Evolutionary conservation across 2,888 invertebrate species (phyloP).

Genomic region (Drosophila subsilvestris): DNA sequence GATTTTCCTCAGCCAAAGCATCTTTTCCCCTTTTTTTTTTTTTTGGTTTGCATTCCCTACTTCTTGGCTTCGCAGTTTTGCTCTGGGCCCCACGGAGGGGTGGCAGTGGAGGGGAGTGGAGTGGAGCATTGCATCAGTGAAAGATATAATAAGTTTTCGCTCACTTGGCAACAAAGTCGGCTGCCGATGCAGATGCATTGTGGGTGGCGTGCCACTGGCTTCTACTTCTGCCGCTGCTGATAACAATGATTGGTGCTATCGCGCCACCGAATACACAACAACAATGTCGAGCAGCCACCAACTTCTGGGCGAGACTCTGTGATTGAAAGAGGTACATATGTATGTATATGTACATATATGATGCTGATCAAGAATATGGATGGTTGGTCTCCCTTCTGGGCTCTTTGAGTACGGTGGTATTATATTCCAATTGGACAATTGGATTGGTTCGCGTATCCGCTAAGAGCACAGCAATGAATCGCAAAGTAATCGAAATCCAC

Average conservation of each 20-base stretch:
- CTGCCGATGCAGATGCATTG: conserved; percentile 53
- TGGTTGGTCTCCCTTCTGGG: too few species aligned
- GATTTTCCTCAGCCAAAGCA: conserved; percentile 56
- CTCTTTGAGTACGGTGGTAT: not conserved
- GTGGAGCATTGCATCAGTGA: not conserved
- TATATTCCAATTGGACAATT: not conserved
- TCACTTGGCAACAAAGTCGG: conserved; percentile 72
- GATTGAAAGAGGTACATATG: not conserved
- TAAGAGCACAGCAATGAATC: not conserved
- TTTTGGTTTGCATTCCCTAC: conserved; percentile 50
- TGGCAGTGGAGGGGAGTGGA: conserved; percentile 18
- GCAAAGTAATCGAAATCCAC: not conserved
- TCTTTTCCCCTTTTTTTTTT: conserved; percentile 54
- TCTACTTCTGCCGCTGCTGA: conserved; percentile 62
- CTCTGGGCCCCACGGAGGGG: conserved; percentile 9
- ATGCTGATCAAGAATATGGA: too few species aligned
- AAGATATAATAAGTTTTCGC: conserved; percentile 66
- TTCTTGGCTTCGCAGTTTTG: conserved; percentile 46
- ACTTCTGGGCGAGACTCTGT: conserved; percentile 14
- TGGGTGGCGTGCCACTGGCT: conserved; percentile 37
- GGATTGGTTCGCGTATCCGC: not conserved
- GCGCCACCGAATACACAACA: conserved; percentile 38
- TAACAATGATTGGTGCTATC: conserved; percentile 74
- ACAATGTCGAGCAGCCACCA: conserved; percentile 37
- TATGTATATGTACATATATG: too few species aligned